Evolutionary conservation across 2,113 vertebrate species (phyloP), one percentile per base, ranked within the genome.

Genomic region (Trogon surrucura): DNA sequence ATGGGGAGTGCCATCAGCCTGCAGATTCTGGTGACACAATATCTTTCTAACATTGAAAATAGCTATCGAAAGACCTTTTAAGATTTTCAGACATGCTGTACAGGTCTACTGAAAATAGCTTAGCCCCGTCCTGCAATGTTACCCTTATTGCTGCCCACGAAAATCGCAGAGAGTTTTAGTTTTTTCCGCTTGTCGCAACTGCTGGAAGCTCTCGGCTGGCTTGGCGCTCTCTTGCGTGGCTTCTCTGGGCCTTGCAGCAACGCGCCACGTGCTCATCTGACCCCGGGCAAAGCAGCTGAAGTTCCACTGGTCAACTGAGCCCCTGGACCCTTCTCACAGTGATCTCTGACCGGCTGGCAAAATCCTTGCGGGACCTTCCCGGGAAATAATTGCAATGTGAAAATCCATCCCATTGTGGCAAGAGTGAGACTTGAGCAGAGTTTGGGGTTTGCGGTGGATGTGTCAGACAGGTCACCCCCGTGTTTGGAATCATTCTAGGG

Each of bases 41-140:
- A 27, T n/a, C 67, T 56, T 74, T 2, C 47, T 22, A 2, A 34
- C 32, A 13, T 13, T 62, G 51, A 71, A 67, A 74, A 88, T 3
- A 62, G 17, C 36, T 66, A 7, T 32, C 1, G 1, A 60, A 66
- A 79, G 12, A 27, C 11, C 20, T 50, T 62, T 54, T 34, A 29
- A 29, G 70, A 3, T 19, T 50, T 85, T n/a, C 8, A 10, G 25
- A 29, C 48, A 29, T 71, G 11, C 26, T 5, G 32, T 48, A 36
- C 62, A 53, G 50, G 58, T 79, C 62, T 69, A 41, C 71, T 74
- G 44, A 23, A 26, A 67, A 53, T 34, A 80, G 20, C 32, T 58
- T 41, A 3, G 26, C 18, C 57, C 27, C 27, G 4, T 51, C 0
- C 0, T 41, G 27, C 53, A 34, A 19, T 16, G 1, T 32, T 56